Conservation (phyloP, 2,113 vertebrate genomes). For the Falcunculus frontatus region DNA sequence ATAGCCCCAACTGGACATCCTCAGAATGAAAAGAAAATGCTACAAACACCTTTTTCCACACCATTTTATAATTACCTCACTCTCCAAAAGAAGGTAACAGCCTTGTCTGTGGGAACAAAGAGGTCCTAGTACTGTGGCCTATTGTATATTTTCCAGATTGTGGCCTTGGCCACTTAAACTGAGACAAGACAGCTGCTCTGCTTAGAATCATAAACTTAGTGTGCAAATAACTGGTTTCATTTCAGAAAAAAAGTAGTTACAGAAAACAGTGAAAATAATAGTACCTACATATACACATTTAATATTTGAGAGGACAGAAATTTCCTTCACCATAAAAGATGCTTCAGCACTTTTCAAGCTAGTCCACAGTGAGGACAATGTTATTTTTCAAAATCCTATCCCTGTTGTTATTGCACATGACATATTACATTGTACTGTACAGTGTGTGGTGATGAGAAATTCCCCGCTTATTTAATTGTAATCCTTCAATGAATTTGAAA, state of each 20-base stretch:
- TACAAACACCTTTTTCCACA: not conserved
- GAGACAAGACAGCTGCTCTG: not conserved
- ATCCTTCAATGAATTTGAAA: slow-evolving; percentile 57
- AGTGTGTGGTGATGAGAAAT: not conserved
- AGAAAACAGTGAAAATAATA: not conserved
- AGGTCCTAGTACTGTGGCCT: not conserved
- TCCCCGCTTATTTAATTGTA: slow-evolving; percentile 58
- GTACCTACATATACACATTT: not conserved
- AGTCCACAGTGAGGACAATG: not conserved
- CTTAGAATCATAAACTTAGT: not conserved
- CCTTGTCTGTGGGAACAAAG: not conserved
- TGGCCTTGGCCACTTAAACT: not conserved
- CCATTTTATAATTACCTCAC: not conserved
- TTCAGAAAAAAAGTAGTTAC: not conserved
- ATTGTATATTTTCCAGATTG: not conserved
- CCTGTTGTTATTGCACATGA: not conserved
- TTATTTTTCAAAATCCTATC: not conserved
- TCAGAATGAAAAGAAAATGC: not conserved
- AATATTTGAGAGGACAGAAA: not conserved
- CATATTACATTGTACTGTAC: slow-evolving; percentile 19
- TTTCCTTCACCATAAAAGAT: not conserved
- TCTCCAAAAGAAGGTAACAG: not conserved
- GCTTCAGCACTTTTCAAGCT: not conserved
- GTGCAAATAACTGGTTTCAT: not conserved
- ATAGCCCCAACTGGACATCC: not conserved